Evolutionary conservation across 1,140 invertebrate species (phyloP).

Genomic region (Gryllus bimaculatus): DNA sequence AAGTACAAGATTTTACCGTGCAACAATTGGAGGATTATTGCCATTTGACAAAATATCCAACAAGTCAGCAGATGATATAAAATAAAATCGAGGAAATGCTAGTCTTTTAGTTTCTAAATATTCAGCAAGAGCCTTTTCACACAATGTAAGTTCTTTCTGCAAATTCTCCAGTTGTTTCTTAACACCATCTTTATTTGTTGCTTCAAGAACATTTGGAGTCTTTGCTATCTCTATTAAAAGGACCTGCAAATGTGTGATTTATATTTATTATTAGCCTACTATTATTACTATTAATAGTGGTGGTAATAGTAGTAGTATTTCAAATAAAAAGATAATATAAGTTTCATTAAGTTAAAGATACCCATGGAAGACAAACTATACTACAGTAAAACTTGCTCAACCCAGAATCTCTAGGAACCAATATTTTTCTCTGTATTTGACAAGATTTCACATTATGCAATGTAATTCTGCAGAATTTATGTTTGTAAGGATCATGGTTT

Average conservation of each 20-base stretch:
- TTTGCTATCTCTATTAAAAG: conserved; percentile 59
- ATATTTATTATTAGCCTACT: not conserved
- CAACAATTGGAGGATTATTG: conserved; percentile 78
- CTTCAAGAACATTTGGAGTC: conserved; percentile 77
- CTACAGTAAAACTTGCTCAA: too few relatives aligned
- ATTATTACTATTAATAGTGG: not conserved
- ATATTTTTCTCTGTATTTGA: too few relatives aligned
- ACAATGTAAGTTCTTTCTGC: conserved; percentile 79
- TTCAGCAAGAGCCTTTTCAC: conserved; percentile 89
- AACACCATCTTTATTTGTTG: conserved; percentile 78
- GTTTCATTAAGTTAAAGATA: too few relatives aligned
- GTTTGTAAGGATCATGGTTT: too few relatives aligned
- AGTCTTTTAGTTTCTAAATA: conserved; percentile 95
- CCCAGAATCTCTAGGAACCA: too few relatives aligned
- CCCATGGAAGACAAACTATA: too few relatives aligned
- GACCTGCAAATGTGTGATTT: conserved; percentile 30
- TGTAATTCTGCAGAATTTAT: too few relatives aligned
- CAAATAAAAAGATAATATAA: too few relatives aligned
- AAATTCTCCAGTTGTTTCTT: conserved; percentile 66
- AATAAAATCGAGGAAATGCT: conserved; percentile 96
- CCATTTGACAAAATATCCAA: conserved; percentile 93
- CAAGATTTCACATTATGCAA: too few relatives aligned
- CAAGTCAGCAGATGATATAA: conserved; percentile 93
- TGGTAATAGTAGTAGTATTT: not conserved
- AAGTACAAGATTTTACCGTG: conserved; percentile 28